Conservation (phyloP, 2,113 vertebrate species). For the Rhea pennata region DNA sequence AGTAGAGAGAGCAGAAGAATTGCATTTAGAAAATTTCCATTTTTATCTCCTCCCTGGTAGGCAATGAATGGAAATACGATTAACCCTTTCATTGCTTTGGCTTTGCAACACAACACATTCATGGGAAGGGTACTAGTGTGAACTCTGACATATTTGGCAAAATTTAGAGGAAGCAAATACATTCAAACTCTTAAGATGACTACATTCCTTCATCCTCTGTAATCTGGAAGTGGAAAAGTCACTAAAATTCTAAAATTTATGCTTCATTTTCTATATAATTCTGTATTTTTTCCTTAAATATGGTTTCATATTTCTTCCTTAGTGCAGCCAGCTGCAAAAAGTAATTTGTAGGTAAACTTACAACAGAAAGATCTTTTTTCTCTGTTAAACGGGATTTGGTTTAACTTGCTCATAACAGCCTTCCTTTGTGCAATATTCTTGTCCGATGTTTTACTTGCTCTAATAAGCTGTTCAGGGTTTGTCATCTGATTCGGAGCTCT, state of each 20-base stretch:
- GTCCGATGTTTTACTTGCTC: not conserved
- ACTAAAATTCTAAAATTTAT: not conserved
- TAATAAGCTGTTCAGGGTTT: not conserved
- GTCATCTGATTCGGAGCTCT: not conserved
- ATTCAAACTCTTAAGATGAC: not conserved
- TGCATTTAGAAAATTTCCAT: slow-evolving; percentile 51
- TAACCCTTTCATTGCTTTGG: not conserved
- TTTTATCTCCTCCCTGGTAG: slow-evolving; percentile 51
- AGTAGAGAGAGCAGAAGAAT: slow-evolving; percentile 32
- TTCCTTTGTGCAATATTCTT: not conserved
- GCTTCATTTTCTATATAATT: not conserved
- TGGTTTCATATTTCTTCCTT: not conserved
- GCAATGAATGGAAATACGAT: slow-evolving; percentile 29
- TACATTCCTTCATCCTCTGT: not conserved
- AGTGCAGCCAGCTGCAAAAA: not conserved
- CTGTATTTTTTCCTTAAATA: not conserved
- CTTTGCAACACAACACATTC: not conserved
- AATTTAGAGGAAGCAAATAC: not conserved
- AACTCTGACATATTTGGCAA: not conserved
- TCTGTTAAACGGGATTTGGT: not conserved
- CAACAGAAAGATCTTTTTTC: not conserved
- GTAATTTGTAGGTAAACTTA: not conserved
- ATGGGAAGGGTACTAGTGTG: not conserved
- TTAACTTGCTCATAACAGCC: not conserved
- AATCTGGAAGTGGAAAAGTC: not conserved